Evolutionary conservation across 2,113 vertebrate species (phyloP).

Genomic region (Meriones unguiculatus): DNA sequence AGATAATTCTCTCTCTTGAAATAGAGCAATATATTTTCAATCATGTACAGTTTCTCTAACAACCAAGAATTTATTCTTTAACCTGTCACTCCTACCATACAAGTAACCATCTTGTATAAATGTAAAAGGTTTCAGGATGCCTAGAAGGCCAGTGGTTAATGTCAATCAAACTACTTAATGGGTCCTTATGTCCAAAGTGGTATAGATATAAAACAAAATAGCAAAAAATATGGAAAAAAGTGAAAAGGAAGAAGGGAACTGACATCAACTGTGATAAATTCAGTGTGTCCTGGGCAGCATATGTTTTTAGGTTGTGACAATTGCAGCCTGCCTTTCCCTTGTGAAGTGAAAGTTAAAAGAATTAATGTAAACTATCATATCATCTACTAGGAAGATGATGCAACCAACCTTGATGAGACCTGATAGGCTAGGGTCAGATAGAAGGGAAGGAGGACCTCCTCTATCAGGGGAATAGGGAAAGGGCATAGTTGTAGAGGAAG

Average conservation of each 20-base stretch:
- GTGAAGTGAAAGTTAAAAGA: constrained; percentile 43
- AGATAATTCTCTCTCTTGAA: constrained; percentile 60
- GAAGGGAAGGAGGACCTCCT: too few relatives aligned
- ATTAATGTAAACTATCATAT: background rate
- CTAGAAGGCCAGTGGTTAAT: constrained; percentile 23
- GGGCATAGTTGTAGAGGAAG: too few relatives aligned
- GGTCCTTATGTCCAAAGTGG: background rate
- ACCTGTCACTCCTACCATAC: constrained; percentile 54
- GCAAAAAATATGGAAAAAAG: background rate
- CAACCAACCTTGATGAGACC: too few relatives aligned
- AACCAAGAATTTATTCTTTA: constrained; percentile 72
- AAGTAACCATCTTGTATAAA: constrained; percentile 54
- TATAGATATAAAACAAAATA: background rate
- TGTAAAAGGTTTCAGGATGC: background rate
- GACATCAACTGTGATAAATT: background rate
- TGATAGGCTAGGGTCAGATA: too few relatives aligned
- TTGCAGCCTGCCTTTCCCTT: background rate
- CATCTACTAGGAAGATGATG: too few relatives aligned
- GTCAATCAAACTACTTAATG: constrained; percentile 63
- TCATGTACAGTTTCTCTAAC: constrained; percentile 62
- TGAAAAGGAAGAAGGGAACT: constrained; percentile 3
- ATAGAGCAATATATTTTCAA: constrained; percentile 55
- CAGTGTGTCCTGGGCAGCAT: background rate
- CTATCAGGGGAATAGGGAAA: too few relatives aligned
- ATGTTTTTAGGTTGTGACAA: background rate